Evolutionary conservation across 2,113 vertebrate species (phyloP), one percentile per base, ranked within the genome.

Genomic region (Microcebus lehilahytsara): DNA sequence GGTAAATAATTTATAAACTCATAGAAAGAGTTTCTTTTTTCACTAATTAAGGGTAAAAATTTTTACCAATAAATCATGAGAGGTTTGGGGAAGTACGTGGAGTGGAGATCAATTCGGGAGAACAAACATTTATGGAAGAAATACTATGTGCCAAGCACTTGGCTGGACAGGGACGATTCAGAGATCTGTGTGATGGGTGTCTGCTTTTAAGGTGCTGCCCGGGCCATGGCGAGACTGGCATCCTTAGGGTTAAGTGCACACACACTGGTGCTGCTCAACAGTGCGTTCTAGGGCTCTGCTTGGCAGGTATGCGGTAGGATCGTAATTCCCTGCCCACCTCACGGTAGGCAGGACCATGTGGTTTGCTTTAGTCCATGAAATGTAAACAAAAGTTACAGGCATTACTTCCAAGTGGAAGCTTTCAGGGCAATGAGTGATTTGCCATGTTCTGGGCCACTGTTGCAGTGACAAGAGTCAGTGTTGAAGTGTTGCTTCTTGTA

Each of bases 1-100:
- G 90, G 89, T 98, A 98, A 97, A 97, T 98, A 98, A 97, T 98
- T 97, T 80, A 98, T 97, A 87, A 97, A 92, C 95, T 88, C 89
- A 89, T 32, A 49, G 87, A 72, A 96, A 90, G 66, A 77, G 37
- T 93, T 87, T 51, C 62, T 84, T 93, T 94, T 96, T 96, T 96
- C 42, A 93, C 93, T 97, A 97, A 98, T 96, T 98, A 97, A 97
- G 93, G 95, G 90, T 96, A 87, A 97, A 96, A 96, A 6, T 97
- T 95, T 95, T 93, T 92, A 92, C 97, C 95, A 95, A 91, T 96
- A 96, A 93, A 97, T 96, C 92, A 53, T 69, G 71, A 92, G 89
- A 69, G 79, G 46, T 89, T 96, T 78, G 0, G 0, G 90, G 87
- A 90, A 92, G 80, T 56, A 78, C 1, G 0, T 56, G 40, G 78